These are phyloP conservation scores for Lasius platythorax DNA, from an alignment of 2,888 invertebrate species.

Conservation along the genomic window DNA sequence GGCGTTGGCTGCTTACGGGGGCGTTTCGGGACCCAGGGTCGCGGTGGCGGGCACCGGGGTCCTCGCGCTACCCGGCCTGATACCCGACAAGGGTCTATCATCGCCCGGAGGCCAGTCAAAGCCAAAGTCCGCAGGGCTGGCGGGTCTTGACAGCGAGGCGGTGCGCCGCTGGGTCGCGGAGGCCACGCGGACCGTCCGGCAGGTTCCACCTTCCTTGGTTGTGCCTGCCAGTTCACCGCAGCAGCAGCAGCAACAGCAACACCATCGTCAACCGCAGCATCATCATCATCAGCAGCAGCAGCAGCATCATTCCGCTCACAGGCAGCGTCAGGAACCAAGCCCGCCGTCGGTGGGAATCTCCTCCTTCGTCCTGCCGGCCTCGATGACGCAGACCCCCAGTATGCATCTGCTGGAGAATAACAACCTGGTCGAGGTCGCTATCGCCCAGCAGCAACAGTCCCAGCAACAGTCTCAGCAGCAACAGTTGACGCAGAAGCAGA, in stretches of 20 bases:
- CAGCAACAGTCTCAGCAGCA: constrained; percentile 71
- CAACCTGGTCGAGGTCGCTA: constrained; percentile 81
- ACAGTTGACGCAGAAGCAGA: constrained; percentile 79
- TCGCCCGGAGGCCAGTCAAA: constrained; percentile 80
- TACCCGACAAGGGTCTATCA: constrained; percentile 84
- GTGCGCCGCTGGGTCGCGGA: constrained; percentile 88
- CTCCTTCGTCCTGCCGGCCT: constrained; percentile 77
- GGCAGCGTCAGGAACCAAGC: constrained; percentile 74
- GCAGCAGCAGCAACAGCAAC: constrained; percentile 71
- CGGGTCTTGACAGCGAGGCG: constrained; percentile 88
- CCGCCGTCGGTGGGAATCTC: constrained; percentile 76
- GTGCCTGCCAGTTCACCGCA: constrained; percentile 78
- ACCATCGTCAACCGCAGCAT: constrained; percentile 71
- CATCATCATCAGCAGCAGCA: constrained; percentile 66
- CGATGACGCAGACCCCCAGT: constrained; percentile 85
- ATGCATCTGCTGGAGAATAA: constrained; percentile 85
- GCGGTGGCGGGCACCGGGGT: constrained; percentile 85
- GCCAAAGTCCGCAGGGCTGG: constrained; percentile 87
- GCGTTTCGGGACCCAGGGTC: constrained; percentile 81
- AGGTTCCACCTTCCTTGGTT: constrained; percentile 81
- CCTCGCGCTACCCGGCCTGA: constrained; percentile 84
- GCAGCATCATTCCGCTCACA: constrained; percentile 74
- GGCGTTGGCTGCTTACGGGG: constrained; percentile 81
- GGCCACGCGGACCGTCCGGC: constrained; percentile 87
- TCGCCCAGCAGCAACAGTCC: constrained; percentile 80